A percentile compares a stretch with the other conserved stretches of the same genome.
Conservation (phyloP, 2,797 vertebrate species). For the Buphagus erythrorhynchus region DNA sequence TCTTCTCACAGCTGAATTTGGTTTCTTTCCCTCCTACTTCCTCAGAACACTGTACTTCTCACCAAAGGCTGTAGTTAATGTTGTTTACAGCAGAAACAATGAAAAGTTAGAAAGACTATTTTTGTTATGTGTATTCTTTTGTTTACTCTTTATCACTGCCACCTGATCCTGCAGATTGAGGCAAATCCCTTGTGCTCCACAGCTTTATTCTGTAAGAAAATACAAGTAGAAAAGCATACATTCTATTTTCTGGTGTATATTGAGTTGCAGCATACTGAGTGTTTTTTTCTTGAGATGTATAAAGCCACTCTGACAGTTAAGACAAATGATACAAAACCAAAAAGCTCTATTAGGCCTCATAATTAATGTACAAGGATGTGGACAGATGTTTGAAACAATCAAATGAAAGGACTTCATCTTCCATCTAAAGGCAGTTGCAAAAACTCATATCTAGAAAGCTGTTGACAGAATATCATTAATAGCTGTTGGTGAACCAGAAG, state of each 20-base stretch:
- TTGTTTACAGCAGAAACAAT: neutral
- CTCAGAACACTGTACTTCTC: neutral
- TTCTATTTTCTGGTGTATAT: neutral
- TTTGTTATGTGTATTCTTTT: neutral
- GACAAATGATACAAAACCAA: neutral
- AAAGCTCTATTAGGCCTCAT: neutral
- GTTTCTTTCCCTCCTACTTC: neutral
- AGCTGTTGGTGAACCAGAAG: neutral
- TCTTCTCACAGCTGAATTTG: neutral
- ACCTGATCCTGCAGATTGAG: neutral
- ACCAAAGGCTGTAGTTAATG: neutral
- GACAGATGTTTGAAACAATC: neutral
- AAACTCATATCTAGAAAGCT: neutral
- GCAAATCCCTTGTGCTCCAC: neutral
- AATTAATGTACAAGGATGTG: neutral
- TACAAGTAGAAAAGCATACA: neutral
- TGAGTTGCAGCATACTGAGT: neutral
- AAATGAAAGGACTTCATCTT: neutral
- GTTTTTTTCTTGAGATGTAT: neutral
- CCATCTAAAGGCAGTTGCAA: neutral
- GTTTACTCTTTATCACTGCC: neutral
- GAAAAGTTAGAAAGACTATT: neutral
- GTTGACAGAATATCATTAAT: neutral
- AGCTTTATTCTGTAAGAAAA: neutral
- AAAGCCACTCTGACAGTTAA: neutral